These are phyloP conservation scores for Dynastes tityus DNA, from an alignment of 2,888 invertebrate species.

Conservation along the genomic window DNA sequence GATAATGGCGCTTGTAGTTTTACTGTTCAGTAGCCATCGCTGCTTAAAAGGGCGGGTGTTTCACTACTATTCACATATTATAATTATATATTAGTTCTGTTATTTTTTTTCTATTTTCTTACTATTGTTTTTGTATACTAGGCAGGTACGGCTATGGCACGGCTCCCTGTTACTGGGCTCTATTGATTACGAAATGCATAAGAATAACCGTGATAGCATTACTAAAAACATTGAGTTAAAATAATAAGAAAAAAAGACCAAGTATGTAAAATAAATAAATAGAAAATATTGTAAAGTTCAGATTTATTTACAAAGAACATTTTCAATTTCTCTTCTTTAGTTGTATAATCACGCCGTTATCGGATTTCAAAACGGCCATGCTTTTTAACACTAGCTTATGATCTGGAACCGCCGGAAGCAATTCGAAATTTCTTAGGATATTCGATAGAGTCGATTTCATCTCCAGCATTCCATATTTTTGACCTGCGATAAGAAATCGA, in stretches of 20 bases:
- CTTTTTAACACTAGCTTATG: conserved; percentile 69
- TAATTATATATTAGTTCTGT: too few relatives aligned
- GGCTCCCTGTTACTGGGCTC: too few relatives aligned
- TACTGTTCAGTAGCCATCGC: too few relatives aligned
- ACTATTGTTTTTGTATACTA: too few relatives aligned
- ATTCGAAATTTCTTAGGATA: conserved; percentile 69
- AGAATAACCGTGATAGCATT: neutral
- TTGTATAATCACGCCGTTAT: conserved; percentile 69
- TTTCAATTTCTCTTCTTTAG: conserved; percentile 40
- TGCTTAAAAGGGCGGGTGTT: too few relatives aligned
- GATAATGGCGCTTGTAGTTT: too few relatives aligned
- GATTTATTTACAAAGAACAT: neutral
- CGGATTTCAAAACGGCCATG: conserved; percentile 70
- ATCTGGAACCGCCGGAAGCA: conserved; percentile 54
- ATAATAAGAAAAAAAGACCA: neutral
- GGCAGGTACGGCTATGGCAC: too few relatives aligned
- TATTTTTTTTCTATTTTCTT: too few relatives aligned
- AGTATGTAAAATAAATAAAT: too few relatives aligned
- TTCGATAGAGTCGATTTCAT: conserved; percentile 72
- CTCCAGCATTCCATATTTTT: conserved; percentile 71
- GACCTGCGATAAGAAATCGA: conserved; percentile 58
- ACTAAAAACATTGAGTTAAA: neutral
- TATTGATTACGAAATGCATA: too few relatives aligned
- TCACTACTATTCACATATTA: too few relatives aligned
- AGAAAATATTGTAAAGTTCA: neutral